Conservation (phyloP, 2,113 vertebrate species). For the Chroicocephalus ridibundus region DNA sequence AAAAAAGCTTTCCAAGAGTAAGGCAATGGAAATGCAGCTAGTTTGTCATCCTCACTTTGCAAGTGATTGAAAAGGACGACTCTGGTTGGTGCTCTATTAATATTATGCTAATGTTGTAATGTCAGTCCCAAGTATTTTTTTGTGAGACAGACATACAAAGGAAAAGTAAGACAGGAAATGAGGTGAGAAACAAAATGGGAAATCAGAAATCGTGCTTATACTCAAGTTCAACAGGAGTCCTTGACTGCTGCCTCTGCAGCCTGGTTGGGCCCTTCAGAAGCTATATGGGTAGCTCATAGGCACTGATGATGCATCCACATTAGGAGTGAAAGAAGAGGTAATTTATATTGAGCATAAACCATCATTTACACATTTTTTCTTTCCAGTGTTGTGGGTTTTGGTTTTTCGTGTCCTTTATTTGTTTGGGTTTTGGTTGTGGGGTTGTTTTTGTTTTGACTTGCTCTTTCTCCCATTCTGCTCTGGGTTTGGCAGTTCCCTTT, state of each 20-base stretch:
- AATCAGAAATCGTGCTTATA: not conserved
- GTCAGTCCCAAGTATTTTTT: not conserved
- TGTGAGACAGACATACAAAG: not conserved
- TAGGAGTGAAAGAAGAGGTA: not conserved
- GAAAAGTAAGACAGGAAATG: not conserved
- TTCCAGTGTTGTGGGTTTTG: not conserved
- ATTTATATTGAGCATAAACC: not conserved
- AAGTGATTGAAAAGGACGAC: not conserved
- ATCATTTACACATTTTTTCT: not conserved
- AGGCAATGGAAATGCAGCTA: not conserved
- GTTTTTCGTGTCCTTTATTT: not conserved
- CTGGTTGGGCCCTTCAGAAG: not conserved
- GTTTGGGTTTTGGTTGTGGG: too few species aligned
- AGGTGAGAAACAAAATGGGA: not conserved
- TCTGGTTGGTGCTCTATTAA: not conserved
- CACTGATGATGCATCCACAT: not conserved
- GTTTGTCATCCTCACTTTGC: not conserved
- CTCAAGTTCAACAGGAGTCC: not conserved
- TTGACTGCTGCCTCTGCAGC: not conserved
- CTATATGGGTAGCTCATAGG: not conserved
- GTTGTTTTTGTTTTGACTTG: not conserved
- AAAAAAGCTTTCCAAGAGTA: not conserved
- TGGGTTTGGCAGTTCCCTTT: not conserved
- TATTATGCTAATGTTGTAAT: not conserved
- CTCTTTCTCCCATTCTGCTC: not conserved